Evolutionary conservation across 2,797 vertebrate genomes (phyloP), one percentile per base, ranked within the genome.

Genomic region (Molothrus ater): DNA sequence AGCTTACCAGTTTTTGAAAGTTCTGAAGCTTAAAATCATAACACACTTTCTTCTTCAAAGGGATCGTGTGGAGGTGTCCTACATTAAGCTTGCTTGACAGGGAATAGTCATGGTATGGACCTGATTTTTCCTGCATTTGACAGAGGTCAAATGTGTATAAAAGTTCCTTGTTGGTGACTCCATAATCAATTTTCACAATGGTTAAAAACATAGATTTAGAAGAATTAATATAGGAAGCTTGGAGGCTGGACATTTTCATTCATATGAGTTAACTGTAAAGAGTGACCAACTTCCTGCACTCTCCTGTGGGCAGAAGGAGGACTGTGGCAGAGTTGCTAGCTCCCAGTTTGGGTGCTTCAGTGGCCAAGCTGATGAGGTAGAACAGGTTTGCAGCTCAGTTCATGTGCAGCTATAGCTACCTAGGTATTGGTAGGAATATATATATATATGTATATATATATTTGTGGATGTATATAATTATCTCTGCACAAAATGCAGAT

Each of bases 401-500:
- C 21, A 66, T 1, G 0, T 13, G 19, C 43, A 80, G 19, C n/a
- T 34, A 20, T 12, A 68, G 17, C 19, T 80, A 70, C 34, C 29
- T 28, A 31, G 25, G 10, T 38, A 22, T 26, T 38, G 19, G 19
- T 19, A 31, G 22, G 6, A 48, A 36, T 36, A 13, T 13, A n/a
- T 60, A 10, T 15, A 11, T 7, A 11, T 7, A 8, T 63, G 22
- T 25, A 1, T 31, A 25, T 36, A 1, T 53, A 3, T 17, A 4
- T 28, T 3, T 15, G 7, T n/a, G 4, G 24, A 25, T 38, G 11
- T 13, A 38, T 7, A 32, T 4, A 17, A 9, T 76, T 70, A 51
- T 16, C 20, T 45, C 10, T 11, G 12, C 12, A 59, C 36, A 45
- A 73, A 26, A 8, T 70, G 21, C 40, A 76, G 20, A 60, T 57